Evolutionary conservation across 2,888 invertebrate species (phyloP).

Genomic region (Leptinotarsa peninsularis): DNA sequence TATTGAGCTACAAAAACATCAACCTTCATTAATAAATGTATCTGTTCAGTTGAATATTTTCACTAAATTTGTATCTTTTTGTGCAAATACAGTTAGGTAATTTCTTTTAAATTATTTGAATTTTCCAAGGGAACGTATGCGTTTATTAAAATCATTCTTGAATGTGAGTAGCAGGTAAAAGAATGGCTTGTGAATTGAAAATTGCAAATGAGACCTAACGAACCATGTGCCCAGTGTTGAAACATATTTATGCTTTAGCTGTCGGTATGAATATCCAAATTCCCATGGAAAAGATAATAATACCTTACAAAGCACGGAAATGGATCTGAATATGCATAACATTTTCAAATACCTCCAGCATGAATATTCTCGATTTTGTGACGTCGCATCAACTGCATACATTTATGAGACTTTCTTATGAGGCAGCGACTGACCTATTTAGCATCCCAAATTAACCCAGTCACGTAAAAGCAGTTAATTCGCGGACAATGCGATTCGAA

Average conservation of each 20-base stretch:
- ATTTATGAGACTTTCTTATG: neutral
- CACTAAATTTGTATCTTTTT: too few species aligned
- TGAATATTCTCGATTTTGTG: constrained; percentile 4
- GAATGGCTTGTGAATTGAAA: too few species aligned
- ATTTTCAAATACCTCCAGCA: neutral
- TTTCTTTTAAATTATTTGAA: too few species aligned
- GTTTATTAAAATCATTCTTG: too few species aligned
- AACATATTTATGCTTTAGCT: neutral
- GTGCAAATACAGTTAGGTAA: too few species aligned
- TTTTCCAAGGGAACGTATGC: too few species aligned
- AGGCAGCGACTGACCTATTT: neutral
- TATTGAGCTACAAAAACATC: too few species aligned
- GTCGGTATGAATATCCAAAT: neutral
- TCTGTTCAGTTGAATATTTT: too few species aligned
- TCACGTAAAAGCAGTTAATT: neutral
- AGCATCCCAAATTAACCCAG: neutral
- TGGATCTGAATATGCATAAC: neutral
- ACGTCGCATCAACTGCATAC: neutral
- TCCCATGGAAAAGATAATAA: neutral
- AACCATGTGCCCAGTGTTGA: neutral
- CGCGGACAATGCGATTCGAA: constrained; percentile 10
- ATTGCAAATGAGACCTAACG: too few species aligned
- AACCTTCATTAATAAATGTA: too few species aligned
- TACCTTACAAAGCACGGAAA: neutral
- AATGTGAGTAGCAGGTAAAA: too few species aligned